Conservation (phyloP, 2,797 vertebrate species). For the Pithecia hirsuta region DNA sequence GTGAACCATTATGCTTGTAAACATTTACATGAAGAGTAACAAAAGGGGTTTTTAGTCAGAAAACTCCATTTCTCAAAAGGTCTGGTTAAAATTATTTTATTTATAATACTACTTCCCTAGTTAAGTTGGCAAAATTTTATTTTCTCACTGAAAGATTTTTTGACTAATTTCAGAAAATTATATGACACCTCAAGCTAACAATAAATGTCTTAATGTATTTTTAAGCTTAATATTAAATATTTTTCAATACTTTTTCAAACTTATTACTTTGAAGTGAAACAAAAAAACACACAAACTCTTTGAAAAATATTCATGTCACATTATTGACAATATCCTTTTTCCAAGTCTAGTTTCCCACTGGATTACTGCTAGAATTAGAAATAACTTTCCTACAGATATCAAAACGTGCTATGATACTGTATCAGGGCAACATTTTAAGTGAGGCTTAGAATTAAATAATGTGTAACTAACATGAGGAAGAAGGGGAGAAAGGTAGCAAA, state of each 20-base stretch:
- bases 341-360: slow-evolving; percentile 29
- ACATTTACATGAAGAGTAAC: slow-evolving; percentile 49
- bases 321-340: neutral
- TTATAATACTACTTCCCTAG: neutral
- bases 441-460: slow-evolving; percentile 24
- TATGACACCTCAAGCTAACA: slow-evolving; percentile 39
- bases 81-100: slow-evolving; percentile 15
- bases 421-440: slow-evolving; percentile 7
- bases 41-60: slow-evolving; percentile 52
- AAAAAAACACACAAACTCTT: slow-evolving; percentile 5
- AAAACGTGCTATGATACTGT: neutral
- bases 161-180: slow-evolving; percentile 47
- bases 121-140: slow-evolving; percentile 20
- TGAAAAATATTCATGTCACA: slow-evolving; percentile 32
- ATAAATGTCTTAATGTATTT: slow-evolving; percentile 29
- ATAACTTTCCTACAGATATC: slow-evolving; percentile 21
- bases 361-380: neutral
- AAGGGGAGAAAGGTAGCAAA: neutral
- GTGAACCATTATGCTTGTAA: neutral
- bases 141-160: slow-evolving; percentile 37
- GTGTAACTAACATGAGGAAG: neutral
- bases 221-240: slow-evolving; percentile 32
- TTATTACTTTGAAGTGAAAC: slow-evolving; percentile 27
- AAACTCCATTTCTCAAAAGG: slow-evolving; percentile 21
- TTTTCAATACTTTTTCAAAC: neutral